These are phyloP conservation scores for Acrocyrtus sp. DNA, from an alignment of 2,888 invertebrate species.

Conservation along the genomic window DNA sequence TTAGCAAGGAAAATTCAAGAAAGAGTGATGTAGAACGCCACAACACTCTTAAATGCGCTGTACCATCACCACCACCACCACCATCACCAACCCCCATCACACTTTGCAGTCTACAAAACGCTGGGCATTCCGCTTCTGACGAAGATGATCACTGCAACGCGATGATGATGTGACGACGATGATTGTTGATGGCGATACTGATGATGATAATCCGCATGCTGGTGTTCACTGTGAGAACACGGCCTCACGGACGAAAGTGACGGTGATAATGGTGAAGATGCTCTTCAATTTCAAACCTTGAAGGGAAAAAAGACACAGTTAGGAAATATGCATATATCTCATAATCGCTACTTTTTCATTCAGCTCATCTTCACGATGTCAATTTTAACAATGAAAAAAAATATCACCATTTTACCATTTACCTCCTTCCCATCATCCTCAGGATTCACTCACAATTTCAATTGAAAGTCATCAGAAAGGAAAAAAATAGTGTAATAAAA, in stretches of 20 bases:
- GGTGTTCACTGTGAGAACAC: slow-evolving; percentile 3
- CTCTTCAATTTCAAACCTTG: background rate
- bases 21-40: background rate
- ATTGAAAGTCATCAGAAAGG: background rate
- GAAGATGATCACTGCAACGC: slow-evolving; percentile 9
- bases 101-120: background rate
- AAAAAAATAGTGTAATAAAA: background rate
- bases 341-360: background rate
- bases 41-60: no score
- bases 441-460: background rate
- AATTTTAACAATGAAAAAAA: background rate
- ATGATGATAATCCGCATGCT: slow-evolving; percentile 5
- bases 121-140: no score
- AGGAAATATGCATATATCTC: background rate
- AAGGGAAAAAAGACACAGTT: background rate
- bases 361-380: background rate
- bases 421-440: background rate
- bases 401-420: background rate
- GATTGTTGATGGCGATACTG: slow-evolving; percentile 4
- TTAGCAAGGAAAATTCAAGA: slow-evolving; percentile 3
- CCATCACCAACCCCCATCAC: background rate
- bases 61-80: background rate
- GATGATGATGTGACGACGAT: background rate
- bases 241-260: slow-evolving; percentile 32
- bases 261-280: background rate